phyloP scores from a whole-genome alignment of 2,888 invertebrate genomes.

The Drosophila prostipennis region DNA sequence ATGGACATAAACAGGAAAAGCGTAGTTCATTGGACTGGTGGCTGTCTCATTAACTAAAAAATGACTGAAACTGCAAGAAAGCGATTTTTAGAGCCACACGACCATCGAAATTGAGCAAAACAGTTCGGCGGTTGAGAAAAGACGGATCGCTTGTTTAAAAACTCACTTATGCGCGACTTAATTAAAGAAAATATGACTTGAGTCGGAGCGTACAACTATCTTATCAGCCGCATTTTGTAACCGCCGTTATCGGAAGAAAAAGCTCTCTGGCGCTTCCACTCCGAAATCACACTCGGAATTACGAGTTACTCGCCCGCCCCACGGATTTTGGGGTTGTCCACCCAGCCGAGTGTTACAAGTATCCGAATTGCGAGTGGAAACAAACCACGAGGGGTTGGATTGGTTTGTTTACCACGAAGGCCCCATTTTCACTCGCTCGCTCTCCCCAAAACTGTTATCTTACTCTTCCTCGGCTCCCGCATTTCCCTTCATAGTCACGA shows the following conservation, averaged over 20 bases:
- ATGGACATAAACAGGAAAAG: conserved; percentile 19
- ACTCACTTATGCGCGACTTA: conserved; percentile 27
- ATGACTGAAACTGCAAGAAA: conserved; percentile 38
- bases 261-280: conserved; percentile 64
- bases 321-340: conserved; percentile 65
- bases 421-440: conserved; percentile 6
- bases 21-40: conserved; percentile 33
- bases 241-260: conserved; percentile 62
- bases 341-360: conserved; percentile 63
- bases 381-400: conserved; percentile 75
- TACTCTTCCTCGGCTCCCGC: conserved; percentile 12
- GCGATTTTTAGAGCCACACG: conserved; percentile 23
- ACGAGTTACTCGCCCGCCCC: conserved; percentile 4
- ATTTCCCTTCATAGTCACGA: conserved; percentile 6
- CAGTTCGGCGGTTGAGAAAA: conserved; percentile 3
- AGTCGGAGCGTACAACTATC: conserved; percentile 7
- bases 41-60: conserved; percentile 51
- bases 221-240: conserved; percentile 53
- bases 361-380: conserved; percentile 45
- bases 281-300: conserved; percentile 3
- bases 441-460: conserved; percentile 17
- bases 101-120: conserved; percentile 9
- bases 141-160: conserved; percentile 18
- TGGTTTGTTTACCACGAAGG: conserved; percentile 77
- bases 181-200: conserved; percentile 11